Evolutionary conservation across 1,140 invertebrate genomes (phyloP).

Genomic region (Aphaenogaster ashmeadi): DNA sequence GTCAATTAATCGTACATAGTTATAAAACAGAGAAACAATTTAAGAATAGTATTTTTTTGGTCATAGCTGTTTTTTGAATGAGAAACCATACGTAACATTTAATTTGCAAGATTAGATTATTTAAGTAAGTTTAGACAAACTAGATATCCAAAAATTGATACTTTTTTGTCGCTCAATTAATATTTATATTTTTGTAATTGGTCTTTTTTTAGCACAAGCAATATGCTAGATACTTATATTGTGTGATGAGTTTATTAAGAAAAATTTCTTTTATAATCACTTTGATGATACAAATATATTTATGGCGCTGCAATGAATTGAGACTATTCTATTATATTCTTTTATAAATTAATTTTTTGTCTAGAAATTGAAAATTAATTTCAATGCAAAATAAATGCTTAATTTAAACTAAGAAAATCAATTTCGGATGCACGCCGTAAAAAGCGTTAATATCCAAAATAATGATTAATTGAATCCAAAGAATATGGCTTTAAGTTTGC

Average conservation of each 20-base stretch:
- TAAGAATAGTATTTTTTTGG: neutral
- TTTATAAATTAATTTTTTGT: neutral
- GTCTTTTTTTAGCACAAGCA: neutral
- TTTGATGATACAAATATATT: neutral
- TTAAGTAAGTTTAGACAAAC: neutral
- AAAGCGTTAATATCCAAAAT: constrained; percentile 7
- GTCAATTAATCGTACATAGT: constrained; percentile 14
- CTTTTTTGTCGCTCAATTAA: neutral
- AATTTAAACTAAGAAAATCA: neutral
- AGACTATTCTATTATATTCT: constrained; percentile 16
- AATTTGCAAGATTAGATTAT: constrained; percentile 11
- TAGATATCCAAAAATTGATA: neutral
- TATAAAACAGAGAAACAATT: neutral
- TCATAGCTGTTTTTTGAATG: neutral
- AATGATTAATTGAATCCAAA: constrained; percentile 38
- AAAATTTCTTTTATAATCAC: neutral
- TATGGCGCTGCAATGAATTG: neutral
- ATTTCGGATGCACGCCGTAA: neutral
- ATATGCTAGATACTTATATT: neutral
- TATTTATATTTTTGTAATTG: neutral
- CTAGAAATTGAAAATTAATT: neutral
- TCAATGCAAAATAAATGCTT: constrained; percentile 1
- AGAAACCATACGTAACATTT: neutral
- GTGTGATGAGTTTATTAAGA: constrained; percentile 1
- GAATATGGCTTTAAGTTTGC: constrained; percentile 42